Base-by-base conservation (phyloP, 1,140 invertebrate species). In the Oryzaephilus surinamensis region DNA sequence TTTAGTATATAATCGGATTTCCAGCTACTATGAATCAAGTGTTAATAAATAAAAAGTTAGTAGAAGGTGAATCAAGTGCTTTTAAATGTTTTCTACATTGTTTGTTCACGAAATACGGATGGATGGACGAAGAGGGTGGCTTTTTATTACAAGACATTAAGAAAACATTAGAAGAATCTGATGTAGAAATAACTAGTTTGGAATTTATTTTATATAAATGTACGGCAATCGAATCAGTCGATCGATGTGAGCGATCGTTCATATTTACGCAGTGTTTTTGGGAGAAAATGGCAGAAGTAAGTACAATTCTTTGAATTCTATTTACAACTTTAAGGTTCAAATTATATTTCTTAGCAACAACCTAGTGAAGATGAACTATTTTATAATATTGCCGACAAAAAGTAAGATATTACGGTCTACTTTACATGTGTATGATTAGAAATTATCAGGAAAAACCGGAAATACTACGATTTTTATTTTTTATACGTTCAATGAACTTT, bases 1-100 rank as follows among this genome's bases (percentile, higher is more conserved):
- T 28, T 6, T 13, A 23, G 7, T 12, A 5, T 17, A 17, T 19
- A 28, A 33, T 21, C 14, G 4, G 13, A 18, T 10, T 14, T 41
- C 4, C 34, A 55, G 53, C 41, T 21, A 49, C 51, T 6, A 48
- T 55, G 46, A 55, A 55, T 20, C 49, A 53, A 11, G 48, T 55
- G 7, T 30, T 55, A 4, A 44, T 52, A 4, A 48, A 45, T 27
- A 55, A 50, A 42, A 49, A 55, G 27, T 23, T 53, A 30, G 20
- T 17, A 3, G 4, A 15, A 2, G 8, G 8, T 11, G 35, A 36
- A 30, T 4, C 43, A 48, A 14, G 43, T 48, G 1, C 41, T 7
- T 52, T 55, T 30, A 53, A 53, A 29, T 56, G 54, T 38, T 56
- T 56, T 26, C 27, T 56, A 5, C 46, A 52, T 28, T 56, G 54